Evolutionary conservation across 2,797 vertebrate genomes (phyloP), one percentile per base, ranked within the genome.

Genomic region (Chaenodraco wilsoni): DNA sequence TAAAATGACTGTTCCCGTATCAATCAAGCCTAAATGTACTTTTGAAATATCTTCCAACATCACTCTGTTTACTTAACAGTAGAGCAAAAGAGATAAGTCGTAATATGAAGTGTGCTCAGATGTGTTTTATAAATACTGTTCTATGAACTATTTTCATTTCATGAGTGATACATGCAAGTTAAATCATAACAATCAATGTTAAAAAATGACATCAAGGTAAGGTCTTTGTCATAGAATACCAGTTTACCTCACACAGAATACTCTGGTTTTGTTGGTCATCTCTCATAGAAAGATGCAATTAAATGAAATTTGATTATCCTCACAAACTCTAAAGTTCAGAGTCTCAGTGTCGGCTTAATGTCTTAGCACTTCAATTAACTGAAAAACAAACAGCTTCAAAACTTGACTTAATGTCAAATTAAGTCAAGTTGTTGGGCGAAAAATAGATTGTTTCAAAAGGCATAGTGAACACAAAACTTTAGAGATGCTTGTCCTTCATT

Each of bases 401-500:
- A 88, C 79, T 51, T 79, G 87, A 88, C 77, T 86, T 82, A 85
- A 89, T 69, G 74, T 68, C 14, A 21, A n/a, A 73, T 91, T 85
- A 87, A 87, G 84, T 83, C 86, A 88, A 45, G 85, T 89, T 88
- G 78, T 85, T 77, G 80, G 83, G 82, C 77, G 87, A 87, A 88
- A 90, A 84, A 78, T 79, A 86, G 83, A 88, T 79, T 72, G 76
- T 89, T 89, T 92, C 72, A 90, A 86, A 92, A 92, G 87, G 88
- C 79, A 92, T 70, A 86, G 90, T 88, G 88, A 92, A 94, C 85
- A 91, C 89, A 94, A 90, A 90, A 86, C 91, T 90, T 92, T 93
- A 93, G 80, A 90, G 92, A 93, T 51, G 90, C 85, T 37, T 87
- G 89, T 91, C 91, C 91, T 81, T 91, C 90, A 88, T 88, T 89